Base-by-base conservation (phyloP, 2,113 vertebrate species). In the Hucho hucho region DNA sequence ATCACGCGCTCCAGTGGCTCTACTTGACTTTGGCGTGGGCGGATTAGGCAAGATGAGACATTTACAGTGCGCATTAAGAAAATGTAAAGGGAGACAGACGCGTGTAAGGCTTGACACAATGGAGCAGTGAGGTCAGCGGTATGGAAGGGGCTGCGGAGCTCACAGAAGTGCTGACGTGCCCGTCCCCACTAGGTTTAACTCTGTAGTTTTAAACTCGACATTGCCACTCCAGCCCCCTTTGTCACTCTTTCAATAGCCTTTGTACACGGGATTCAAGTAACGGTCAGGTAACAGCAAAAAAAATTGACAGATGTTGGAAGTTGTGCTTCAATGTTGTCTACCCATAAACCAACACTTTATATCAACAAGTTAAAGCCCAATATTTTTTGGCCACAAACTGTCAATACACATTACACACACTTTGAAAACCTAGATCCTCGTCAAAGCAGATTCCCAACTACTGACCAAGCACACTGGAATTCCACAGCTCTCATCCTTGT, bases 111-210 rank as follows among this genome's bases (percentile, higher is more conserved):
- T 64, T 73, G 64, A 81, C 79, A 92, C 87, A 92, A 91, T 81
- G 82, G 84, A 82, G 70, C 65, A 14, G 63, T 84, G 65, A 87
- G 74, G 83, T 91, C 90, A 92, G 91, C 92, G 89, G 64, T 85
- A 83, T 84, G 76, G 70, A n/a, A 14, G 25, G 29, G 29, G 66
- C 53, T 64, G 79, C 79, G 43, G 84, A 85, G 76, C 72, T 80
- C 63, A 72, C 63, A 90, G 86, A 91, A 92, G 81, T 91, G 90
- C 92, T 93, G 92, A 92, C 90, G 77, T 69, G 84, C 73, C 79
- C 58, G 87, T 87, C 81, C 76, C 76, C 70, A 73, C 16, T 28
- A 73, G 79, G 75, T 79, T 91, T 83, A 83, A 66, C 46, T 67
- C 74, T 58, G 47, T 47, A 64, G 64, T 58, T 29, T 49, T 76